Percentiles rank a stretch among this genome's conserved stretches.
Evolutionary conservation across 2,113 vertebrate species (phyloP).

Genomic region (Xenus cinereus): DNA sequence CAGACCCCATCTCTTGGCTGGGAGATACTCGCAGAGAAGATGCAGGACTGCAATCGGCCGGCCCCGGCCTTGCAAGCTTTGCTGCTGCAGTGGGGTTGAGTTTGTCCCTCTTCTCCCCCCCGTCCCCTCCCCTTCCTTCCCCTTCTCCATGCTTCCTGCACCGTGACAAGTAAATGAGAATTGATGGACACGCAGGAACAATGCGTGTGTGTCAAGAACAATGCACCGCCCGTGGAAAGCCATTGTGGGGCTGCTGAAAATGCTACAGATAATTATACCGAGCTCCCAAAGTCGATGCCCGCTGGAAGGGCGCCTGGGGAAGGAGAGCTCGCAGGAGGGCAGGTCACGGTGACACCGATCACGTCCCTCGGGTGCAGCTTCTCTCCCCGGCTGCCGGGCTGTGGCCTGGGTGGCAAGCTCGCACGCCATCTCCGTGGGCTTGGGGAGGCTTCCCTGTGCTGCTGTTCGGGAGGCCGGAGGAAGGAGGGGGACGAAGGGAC

Average conservation of each 20-base stretch:
- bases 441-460: background rate
- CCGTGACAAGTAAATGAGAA: constrained; percentile 71
- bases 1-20: background rate
- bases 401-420: background rate
- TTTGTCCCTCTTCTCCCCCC: background rate
- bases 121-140: background rate
- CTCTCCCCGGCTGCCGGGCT: background rate
- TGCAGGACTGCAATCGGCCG: background rate
- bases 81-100: background rate
- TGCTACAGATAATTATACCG: constrained; percentile 37
- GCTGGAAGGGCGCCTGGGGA: constrained; percentile 30
- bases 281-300: background rate
- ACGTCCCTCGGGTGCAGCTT: background rate
- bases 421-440: accelerated
- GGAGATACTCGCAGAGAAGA: background rate
- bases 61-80: background rate
- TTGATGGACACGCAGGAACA: constrained; percentile 60
- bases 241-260: constrained; percentile 54
- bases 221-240: constrained; percentile 35
- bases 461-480: background rate
- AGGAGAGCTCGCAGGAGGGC: background rate
- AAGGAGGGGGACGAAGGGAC: background rate
- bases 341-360: constrained; percentile 51
- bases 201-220: constrained; percentile 57
- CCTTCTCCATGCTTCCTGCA: constrained; percentile 47